phyloP scores from a whole-genome alignment of 2,888 invertebrate species.

The Clostera curtula region DNA sequence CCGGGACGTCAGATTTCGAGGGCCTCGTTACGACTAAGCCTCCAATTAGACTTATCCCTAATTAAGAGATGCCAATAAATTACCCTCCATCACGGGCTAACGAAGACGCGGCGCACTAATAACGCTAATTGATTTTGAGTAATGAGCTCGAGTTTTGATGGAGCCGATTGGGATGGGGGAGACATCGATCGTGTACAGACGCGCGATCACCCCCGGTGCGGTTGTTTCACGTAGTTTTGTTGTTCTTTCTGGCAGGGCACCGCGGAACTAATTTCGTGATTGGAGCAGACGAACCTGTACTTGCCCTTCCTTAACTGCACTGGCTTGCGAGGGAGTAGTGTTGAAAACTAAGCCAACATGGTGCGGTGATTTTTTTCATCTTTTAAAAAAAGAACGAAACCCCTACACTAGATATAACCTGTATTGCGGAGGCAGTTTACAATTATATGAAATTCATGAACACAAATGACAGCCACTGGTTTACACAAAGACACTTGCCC shows the following conservation, averaged over 20 bases:
- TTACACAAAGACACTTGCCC: no score
- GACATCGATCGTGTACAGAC: conserved; percentile 45
- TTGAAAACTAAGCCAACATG: no score
- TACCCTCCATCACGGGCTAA: conserved; percentile 76
- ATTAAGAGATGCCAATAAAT: conserved; percentile 78
- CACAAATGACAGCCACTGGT: no score
- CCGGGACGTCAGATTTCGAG: conserved; percentile 74
- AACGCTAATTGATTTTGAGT: conserved; percentile 76
- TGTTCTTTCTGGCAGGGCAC: conserved; percentile 15
- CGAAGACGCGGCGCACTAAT: conserved; percentile 75
- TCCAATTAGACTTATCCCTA: conserved; percentile 77
- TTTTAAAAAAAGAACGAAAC: no score
- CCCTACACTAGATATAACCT: no score
- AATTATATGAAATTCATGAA: no score
- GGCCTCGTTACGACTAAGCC: conserved; percentile 76
- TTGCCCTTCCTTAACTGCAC: conserved; percentile 9
- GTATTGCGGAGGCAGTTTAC: no score
- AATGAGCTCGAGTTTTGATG: conserved; percentile 74
- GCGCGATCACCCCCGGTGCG: conserved; percentile 19
- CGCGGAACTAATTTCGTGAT: conserved; percentile 20
- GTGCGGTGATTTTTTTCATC: no score
- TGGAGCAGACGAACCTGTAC: conserved; percentile 14
- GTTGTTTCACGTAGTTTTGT: conserved; percentile 14
- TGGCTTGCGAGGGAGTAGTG: no score
- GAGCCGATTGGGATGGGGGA: conserved; percentile 60